Base-by-base conservation (phyloP, 2,113 vertebrate species). In the Stictonetta naevosa region DNA sequence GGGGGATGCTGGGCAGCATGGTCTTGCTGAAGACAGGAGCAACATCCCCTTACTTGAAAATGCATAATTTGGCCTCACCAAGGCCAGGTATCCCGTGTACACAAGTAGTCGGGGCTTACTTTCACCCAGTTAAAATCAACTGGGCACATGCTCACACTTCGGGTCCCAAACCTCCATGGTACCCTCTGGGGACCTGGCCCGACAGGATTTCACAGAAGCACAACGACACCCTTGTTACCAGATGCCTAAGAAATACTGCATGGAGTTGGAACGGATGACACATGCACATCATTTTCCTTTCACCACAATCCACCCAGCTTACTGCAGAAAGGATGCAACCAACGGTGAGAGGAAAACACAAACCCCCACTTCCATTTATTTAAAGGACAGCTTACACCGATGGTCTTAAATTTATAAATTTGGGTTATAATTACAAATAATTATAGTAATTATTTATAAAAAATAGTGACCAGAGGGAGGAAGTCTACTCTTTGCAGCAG, bases 211-310 rank as follows among this genome's bases (percentile, higher is more conserved):
- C 46, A 42, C 44, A 42, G 58, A 50, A 85, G 38, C 19, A 2
- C 1, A 80, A 53, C 31, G 13, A 20, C 22, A 25, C 2, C 9
- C 22, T 62, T 72, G 56, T 75, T 11, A 48, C 40, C 59, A 82
- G 40, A 34, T 13, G 44, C 46, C n/a, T n/a, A 40, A 59, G 60
- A 91, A 85, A 79, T 10, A 18, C 31, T 2, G 15, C 60, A 29
- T 10, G 13, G 42, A 85, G 48, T 4, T 31, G 68, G 79, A 69
- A 76, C 40, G 71, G 88, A n/a, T 44, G 55, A 42, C 66, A 78
- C 19, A n/a, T 1, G 6, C 8, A 17, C 0, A 0, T n/a, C 34
- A 4, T 56, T 48, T 68, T 56, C 31, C 63, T 66, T 19, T 11
- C 31, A 50, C 53, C 34, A 19, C 78, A 73, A 53, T 28, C 20